Conservation (phyloP, 2,113 vertebrate species). For the Vombatus ursinus region DNA sequence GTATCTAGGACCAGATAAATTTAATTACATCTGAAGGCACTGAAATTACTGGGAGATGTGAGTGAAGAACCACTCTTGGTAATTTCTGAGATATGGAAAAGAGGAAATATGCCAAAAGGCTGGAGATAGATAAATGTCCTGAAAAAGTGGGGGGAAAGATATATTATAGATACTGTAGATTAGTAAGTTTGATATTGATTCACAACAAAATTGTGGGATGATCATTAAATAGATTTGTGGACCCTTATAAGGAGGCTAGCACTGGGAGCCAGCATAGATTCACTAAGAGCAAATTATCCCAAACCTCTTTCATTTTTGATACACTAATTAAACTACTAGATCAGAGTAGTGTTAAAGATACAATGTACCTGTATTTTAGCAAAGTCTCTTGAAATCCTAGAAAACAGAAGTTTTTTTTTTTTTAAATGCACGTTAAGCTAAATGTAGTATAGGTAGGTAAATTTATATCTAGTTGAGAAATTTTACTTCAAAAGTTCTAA, state of each 20-base stretch:
- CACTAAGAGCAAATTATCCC: not conserved
- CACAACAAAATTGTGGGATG: not conserved
- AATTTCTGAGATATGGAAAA: not conserved
- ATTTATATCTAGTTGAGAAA: not conserved
- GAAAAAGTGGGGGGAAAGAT: not conserved
- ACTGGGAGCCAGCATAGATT: not conserved
- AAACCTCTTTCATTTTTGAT: not conserved
- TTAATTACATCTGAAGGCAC: not conserved
- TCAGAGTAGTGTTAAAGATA: not conserved
- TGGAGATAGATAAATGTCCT: not conserved
- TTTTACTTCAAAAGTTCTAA: not conserved
- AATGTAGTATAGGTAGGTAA: not conserved
- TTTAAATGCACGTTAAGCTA: not conserved
- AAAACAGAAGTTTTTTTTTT: not conserved
- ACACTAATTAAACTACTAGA: not conserved
- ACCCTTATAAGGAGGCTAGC: not conserved
- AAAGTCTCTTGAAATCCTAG: not conserved
- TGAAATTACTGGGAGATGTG: not conserved
- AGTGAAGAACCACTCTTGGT: constrained; percentile 20
- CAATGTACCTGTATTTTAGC: not conserved
- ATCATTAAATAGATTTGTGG: not conserved
- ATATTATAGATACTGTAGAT: not conserved
- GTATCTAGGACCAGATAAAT: not conserved
- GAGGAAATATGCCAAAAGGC: not conserved
- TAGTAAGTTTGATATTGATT: not conserved